Base-by-base conservation (phyloP, 2,888 invertebrate genomes). In the Oligia fasciuncula region DNA sequence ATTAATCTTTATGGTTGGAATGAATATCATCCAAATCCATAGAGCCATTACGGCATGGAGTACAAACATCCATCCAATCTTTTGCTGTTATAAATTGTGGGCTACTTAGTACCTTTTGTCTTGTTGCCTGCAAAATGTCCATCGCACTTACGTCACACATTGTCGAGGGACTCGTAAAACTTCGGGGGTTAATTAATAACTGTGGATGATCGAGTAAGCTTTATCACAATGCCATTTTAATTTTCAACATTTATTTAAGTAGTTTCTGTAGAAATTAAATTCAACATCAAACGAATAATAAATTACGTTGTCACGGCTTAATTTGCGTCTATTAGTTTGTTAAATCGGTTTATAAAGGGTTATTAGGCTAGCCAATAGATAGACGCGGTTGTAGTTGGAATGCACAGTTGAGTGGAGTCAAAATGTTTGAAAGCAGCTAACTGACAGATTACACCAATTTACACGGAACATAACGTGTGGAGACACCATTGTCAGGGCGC, bases 391-490 rank as follows among this genome's bases (percentile, higher is more conserved):
- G 5, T 66, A 71, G 76, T 74, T 80, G 70, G 66, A 84, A 84
- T 76, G 54, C 85, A 90, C 87, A 89, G 88, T 89, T 90, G 80
- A 93, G 71, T 89, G 87, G 87, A 87, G 69, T 78, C 81, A 87
- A 91, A 90, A 90, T 83, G 85, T 87, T 90, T 91, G 87, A 92
- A 93, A 92, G 84, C 87, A 84, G 77, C 90, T 91, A 92, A 91
- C 87, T 89, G 89, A 88, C 86, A 88, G 88, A 91, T 92, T 93
- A 91, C 88, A 91, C 90, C 91, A 93, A 94, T 94, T 95, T 93
- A 94, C 94, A 94, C 94, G 94, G 94, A 92, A 93, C 92, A 92
- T 94, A 92, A 92, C 89, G 90, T 92, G 89, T 88, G 90, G 91
- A 91, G 89, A 87, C 86, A 85, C 91, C 88, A 93, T 94, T 95